These are phyloP conservation scores for Prietella phreatophila DNA, from an alignment of 2,113 vertebrate species.

Conservation along the genomic window DNA sequence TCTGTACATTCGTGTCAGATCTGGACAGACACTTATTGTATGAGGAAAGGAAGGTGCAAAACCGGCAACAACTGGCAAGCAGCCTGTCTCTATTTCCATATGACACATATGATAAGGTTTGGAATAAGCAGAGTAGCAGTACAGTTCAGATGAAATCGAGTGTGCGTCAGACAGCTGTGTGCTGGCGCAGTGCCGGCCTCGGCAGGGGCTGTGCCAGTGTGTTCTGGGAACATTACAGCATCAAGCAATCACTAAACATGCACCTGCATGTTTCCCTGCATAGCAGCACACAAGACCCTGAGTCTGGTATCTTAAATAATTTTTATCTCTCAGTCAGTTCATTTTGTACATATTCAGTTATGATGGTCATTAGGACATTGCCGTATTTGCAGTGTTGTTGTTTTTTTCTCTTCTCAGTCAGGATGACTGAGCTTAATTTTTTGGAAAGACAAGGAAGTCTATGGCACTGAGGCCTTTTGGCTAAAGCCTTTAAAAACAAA, in stretches of 20 bases:
- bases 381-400: background rate
- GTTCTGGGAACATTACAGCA: conserved; percentile 47
- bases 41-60: background rate
- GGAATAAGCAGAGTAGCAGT: conserved; percentile 11
- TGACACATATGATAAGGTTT: background rate
- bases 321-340: background rate
- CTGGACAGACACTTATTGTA: background rate
- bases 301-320: background rate
- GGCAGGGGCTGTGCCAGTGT: conserved; percentile 41
- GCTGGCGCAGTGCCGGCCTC: conserved; percentile 32
- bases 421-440: conserved; percentile 34
- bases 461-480: conserved; percentile 4
- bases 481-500: conserved; percentile 42
- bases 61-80: background rate
- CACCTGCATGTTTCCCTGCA: conserved; percentile 16
- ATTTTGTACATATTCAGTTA: background rate
- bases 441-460: background rate
- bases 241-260: conserved; percentile 5
- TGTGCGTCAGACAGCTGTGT: conserved; percentile 34
- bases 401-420: background rate
- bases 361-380: background rate
- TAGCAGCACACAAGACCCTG: background rate
- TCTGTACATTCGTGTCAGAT: conserved; percentile 10
- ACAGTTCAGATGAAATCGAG: conserved; percentile 27
- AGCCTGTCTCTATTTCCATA: background rate